Percentiles rank a stretch among this genome's conserved stretches.
These are phyloP conservation scores for Cynaeus angustus DNA, from an alignment of 2,888 invertebrate species.

Conservation along the genomic window DNA sequence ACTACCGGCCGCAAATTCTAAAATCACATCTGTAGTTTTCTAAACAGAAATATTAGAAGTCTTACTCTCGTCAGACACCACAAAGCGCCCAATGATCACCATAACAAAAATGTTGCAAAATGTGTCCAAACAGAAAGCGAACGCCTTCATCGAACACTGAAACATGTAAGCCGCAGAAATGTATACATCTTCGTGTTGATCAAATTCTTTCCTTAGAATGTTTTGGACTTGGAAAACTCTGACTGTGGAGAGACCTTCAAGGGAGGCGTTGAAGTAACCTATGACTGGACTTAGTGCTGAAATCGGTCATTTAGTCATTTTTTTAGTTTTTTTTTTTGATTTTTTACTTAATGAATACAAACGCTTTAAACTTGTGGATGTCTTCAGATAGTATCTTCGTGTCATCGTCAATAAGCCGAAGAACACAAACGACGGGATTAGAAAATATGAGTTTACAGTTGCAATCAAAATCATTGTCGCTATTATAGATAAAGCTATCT, in stretches of 20 bases:
- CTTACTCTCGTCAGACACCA: conserved; percentile 47
- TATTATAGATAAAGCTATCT: conserved; percentile 76
- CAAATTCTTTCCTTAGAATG: conserved; percentile 65
- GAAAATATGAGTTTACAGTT: conserved; percentile 79
- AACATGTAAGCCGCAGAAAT: conserved; percentile 66
- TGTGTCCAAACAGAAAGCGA: conserved; percentile 64
- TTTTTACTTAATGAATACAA: background rate
- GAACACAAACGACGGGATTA: conserved; percentile 79
- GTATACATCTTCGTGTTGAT: conserved; percentile 66
- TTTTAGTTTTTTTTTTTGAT: background rate
- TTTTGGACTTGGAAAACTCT: conserved; percentile 65
- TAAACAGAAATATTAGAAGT: background rate
- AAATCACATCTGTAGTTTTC: background rate
- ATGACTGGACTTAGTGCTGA: conserved; percentile 64
- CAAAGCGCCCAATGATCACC: conserved; percentile 53
- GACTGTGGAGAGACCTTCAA: conserved; percentile 68
- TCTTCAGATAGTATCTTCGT: background rate
- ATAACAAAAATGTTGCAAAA: conserved; percentile 55
- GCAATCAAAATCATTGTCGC: conserved; percentile 83
- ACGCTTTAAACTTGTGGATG: background rate
- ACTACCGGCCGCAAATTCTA: conserved; percentile 61
- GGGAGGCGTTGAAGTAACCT: conserved; percentile 67
- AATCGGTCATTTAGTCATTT: background rate
- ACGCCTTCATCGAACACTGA: conserved; percentile 60
- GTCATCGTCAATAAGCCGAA: conserved; percentile 74